Conservation (phyloP, 2,797 vertebrate species). For the Heterohyrax brucei region DNA sequence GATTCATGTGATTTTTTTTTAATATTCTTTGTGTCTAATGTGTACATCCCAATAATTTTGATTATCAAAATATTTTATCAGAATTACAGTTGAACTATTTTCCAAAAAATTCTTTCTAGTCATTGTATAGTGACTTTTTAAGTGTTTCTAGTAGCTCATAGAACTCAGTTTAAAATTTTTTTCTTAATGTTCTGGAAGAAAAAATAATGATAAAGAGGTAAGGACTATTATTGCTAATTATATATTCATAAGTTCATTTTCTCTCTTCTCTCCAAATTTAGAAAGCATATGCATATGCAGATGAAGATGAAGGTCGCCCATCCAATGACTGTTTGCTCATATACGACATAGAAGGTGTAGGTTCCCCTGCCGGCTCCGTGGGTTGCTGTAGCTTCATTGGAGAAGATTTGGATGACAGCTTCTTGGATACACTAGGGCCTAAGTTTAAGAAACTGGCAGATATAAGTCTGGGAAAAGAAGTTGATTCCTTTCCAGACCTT, state of each 20-base stretch:
- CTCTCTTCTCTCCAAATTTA: slow-evolving; percentile 82
- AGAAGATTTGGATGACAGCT: slow-evolving; percentile 91
- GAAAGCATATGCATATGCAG: slow-evolving; percentile 93
- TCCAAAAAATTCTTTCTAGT: slow-evolving; percentile 25
- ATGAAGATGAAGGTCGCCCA: slow-evolving; percentile 92
- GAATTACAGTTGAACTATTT: slow-evolving; percentile 16
- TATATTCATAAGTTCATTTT: neutral
- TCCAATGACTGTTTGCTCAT: slow-evolving; percentile 93
- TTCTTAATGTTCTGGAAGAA: neutral
- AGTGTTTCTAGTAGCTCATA: neutral
- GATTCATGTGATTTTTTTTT: neutral
- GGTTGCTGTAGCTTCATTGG: slow-evolving; percentile 93
- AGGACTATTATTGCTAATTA: neutral
- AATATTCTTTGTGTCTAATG: neutral
- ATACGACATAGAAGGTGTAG: slow-evolving; percentile 93
- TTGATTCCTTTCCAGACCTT: slow-evolving; percentile 81
- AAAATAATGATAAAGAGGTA: neutral
- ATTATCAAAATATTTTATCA: neutral
- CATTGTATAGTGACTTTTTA: slow-evolving; percentile 8
- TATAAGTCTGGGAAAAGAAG: slow-evolving; percentile 91
- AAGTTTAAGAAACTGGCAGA: slow-evolving; percentile 94
- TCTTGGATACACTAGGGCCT: slow-evolving; percentile 92
- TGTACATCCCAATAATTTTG: neutral
- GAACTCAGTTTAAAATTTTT: slow-evolving; percentile 37
- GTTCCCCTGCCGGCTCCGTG: slow-evolving; percentile 91